Conservation (phyloP, 1,140 invertebrate genomes). For the Leptopilina boulardi region DNA sequence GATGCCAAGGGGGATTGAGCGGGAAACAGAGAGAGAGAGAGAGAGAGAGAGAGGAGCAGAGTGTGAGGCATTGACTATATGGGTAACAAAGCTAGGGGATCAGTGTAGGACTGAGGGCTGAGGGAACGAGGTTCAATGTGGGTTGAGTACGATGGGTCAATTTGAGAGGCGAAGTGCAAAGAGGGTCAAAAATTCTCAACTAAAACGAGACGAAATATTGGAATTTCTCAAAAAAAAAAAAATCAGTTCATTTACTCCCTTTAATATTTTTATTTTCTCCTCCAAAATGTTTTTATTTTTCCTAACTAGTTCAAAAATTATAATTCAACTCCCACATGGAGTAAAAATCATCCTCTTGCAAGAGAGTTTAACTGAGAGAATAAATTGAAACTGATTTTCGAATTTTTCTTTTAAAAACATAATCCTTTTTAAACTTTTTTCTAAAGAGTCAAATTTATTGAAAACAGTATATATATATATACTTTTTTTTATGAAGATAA, state of each 20-base stretch:
- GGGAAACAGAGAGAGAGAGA: slow-evolving; percentile 43
- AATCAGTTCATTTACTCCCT: slow-evolving; percentile 41
- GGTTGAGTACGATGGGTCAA: slow-evolving; percentile 65
- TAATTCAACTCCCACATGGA: no score
- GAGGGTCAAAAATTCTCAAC: slow-evolving; percentile 54
- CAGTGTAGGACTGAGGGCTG: slow-evolving; percentile 42
- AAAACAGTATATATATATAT: slow-evolving; percentile 2
- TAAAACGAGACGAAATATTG: slow-evolving; percentile 61
- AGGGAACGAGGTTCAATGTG: slow-evolving; percentile 45
- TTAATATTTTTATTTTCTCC: no score
- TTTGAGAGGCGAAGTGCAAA: slow-evolving; percentile 57
- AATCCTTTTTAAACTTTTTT: no score
- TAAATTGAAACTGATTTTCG: no score
- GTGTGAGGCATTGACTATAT: slow-evolving; percentile 39
- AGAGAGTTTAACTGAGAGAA: no score
- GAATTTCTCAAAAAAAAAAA: slow-evolving; percentile 37
- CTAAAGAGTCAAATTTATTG: not conserved
- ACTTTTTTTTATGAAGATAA: slow-evolving; percentile 16
- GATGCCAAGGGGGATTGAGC: slow-evolving; percentile 37
- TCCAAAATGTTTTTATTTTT: no score
- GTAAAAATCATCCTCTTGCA: no score
- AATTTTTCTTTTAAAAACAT: no score
- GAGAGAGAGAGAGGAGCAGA: slow-evolving; percentile 44
- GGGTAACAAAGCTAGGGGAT: slow-evolving; percentile 40
- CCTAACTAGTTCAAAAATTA: no score